Evolutionary conservation across 1,140 invertebrate species (phyloP).

Genomic region (Neoseiulus cucumeris): DNA sequence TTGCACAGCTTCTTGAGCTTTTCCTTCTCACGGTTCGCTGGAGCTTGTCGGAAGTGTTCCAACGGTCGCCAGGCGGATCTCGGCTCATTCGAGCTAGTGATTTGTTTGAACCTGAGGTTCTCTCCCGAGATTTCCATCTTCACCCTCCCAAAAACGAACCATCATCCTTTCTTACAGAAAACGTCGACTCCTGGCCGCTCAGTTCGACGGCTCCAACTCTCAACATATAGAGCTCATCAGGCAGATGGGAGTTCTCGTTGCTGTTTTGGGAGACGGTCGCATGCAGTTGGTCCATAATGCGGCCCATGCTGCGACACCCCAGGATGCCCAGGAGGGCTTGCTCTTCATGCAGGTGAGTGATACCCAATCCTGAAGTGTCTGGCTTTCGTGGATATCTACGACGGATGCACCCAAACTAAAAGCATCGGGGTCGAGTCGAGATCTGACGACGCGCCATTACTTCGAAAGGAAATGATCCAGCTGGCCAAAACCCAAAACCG

Average conservation of each 20-base stretch:
- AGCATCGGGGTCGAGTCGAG: no score
- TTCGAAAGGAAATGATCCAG: slow-evolving; percentile 59
- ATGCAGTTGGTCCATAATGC: slow-evolving; percentile 62
- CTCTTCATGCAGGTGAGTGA: slow-evolving; percentile 57
- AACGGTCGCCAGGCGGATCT: no score
- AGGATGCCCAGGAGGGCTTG: slow-evolving; percentile 73
- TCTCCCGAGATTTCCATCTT: neutral
- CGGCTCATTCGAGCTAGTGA: no score
- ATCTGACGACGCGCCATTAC: no score
- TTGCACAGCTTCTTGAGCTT: no score
- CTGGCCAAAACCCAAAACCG: slow-evolving; percentile 47
- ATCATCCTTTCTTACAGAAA: slow-evolving; percentile 19
- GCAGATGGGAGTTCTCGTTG: slow-evolving; percentile 82
- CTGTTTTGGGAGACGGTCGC: slow-evolving; percentile 64
- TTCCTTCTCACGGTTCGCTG: no score
- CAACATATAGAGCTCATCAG: slow-evolving; percentile 66
- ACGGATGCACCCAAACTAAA: no score
- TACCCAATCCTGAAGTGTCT: no score
- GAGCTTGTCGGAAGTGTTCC: no score
- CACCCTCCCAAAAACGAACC: neutral
- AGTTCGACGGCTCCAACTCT: slow-evolving; percentile 52
- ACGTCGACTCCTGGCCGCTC: slow-evolving; percentile 27
- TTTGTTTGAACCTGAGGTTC: no score
- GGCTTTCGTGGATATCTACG: no score
- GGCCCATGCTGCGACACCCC: slow-evolving; percentile 51